These are phyloP conservation scores for Mechanitis messenoides DNA, from an alignment of 2,888 invertebrate species.

Conservation along the genomic window DNA sequence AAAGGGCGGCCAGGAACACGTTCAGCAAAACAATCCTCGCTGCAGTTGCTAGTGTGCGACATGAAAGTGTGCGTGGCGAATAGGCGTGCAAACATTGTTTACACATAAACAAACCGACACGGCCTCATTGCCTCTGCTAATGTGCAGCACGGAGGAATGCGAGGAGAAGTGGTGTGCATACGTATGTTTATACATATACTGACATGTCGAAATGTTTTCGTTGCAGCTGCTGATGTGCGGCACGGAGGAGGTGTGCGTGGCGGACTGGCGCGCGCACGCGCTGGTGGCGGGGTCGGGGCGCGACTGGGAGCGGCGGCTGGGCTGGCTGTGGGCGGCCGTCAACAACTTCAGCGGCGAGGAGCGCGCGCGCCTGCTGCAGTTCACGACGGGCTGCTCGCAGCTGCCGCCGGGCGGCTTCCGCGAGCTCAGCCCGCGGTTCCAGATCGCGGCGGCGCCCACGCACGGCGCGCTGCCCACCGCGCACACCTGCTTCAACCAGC, in stretches of 20 bases:
- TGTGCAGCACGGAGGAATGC: no score
- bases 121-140: no score
- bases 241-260: conserved; percentile 92
- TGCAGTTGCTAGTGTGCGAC: no score
- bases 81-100: no score
- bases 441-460: conserved; percentile 92
- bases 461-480: conserved; percentile 95
- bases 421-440: conserved; percentile 93
- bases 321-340: conserved; percentile 89
- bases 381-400: conserved; percentile 95
- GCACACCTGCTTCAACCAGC: conserved; percentile 97
- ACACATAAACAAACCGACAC: no score
- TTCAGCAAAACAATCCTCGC: no score
- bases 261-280: conserved; percentile 93
- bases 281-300: conserved; percentile 87
- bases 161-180: no score
- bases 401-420: conserved; percentile 89
- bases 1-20: no score
- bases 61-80: no score
- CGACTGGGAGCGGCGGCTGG: conserved; percentile 89
- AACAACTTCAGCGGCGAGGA: conserved; percentile 92
- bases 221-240: conserved; percentile 91
- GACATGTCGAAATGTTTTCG: no score
- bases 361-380: conserved; percentile 93
- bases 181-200: no score